Percentiles rank a stretch among this genome's conserved stretches.
Evolutionary conservation across 35 echinoderm and acorn worm genomes (phyloP).

Genomic region (Lytechinus pictus): DNA sequence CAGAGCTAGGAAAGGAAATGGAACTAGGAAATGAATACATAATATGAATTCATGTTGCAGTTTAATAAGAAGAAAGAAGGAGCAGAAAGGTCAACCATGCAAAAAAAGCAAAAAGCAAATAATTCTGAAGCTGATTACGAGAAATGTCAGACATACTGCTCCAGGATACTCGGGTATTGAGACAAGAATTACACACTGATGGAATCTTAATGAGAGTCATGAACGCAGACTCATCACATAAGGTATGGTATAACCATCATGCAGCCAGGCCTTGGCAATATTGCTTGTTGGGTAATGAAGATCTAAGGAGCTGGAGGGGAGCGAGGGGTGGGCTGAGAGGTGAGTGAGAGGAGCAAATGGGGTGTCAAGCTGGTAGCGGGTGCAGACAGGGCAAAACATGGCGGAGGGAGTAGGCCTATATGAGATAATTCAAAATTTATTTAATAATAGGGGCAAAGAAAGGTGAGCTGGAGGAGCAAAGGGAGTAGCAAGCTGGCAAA

Average conservation of each 20-base stretch:
- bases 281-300: background rate
- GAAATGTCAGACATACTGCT: background rate
- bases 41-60: background rate
- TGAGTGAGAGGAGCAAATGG: background rate
- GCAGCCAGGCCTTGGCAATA: background rate
- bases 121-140: background rate
- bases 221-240: background rate
- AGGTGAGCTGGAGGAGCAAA: background rate
- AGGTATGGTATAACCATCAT: background rate
- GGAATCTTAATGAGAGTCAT: slow-evolving; percentile 12
- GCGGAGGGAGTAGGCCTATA: no score
- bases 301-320: background rate
- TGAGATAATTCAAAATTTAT: no score
- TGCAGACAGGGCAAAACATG: no score
- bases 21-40: background rate
- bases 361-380: no score
- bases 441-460: no score
- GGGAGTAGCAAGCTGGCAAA: background rate
- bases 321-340: background rate
- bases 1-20: background rate
- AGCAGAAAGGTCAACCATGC: background rate
- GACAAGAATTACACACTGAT: background rate
- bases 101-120: background rate
- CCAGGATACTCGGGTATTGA: background rate
- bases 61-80: background rate